Base-by-base conservation (phyloP, 2,888 invertebrate species). In the Argyresthia albistria region DNA sequence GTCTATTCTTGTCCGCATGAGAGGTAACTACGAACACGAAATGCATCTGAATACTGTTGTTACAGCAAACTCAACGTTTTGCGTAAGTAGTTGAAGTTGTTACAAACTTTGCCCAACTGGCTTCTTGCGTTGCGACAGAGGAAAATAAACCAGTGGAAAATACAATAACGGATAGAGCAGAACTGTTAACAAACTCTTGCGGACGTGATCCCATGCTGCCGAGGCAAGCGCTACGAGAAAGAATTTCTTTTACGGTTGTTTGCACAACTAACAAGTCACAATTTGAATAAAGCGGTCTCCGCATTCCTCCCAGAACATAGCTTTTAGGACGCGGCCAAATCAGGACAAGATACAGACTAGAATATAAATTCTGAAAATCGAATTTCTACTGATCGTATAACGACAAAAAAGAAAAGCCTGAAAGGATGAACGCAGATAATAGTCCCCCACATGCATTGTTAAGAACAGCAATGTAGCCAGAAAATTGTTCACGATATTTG, bases 141-240 rank as follows among this genome's bases (percentile, higher is more conserved):
- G 66, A 70, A 74, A 74, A 73, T 71, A 78, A 76, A 76, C 72
- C 72, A 70, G 67, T 70, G 63, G 58, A 66, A 76, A 78, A 79
- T 73, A 74, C 70, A 72, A 78, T 78, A 75, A 77, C 67, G 62
- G 66, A 62, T 62, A 61, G 66, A 67, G 64, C 70, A 69, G 68
- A 73, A 73, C 70, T 80, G 79, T 80, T 81, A 80, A 74, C 80
- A 70, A 76, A 78, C 71, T 69, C 48, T 15, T 35, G 49, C 43
- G 50, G 43, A 75, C 73, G 73, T 75, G 76, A 72, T 65, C 62
- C 6, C 42, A 4, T 8, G 10, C 39, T 11, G 16, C 37, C 50
- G 50, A 10, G n/a, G 36, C 36, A 12, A 37, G 9, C 37, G 48
- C 14, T 35, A 61, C 60, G 60, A 65, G 58, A 58, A 62, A 65